These are phyloP conservation scores for Ceratina calcarata DNA, from an alignment of 1,140 invertebrate genomes.

Conservation along the genomic window DNA sequence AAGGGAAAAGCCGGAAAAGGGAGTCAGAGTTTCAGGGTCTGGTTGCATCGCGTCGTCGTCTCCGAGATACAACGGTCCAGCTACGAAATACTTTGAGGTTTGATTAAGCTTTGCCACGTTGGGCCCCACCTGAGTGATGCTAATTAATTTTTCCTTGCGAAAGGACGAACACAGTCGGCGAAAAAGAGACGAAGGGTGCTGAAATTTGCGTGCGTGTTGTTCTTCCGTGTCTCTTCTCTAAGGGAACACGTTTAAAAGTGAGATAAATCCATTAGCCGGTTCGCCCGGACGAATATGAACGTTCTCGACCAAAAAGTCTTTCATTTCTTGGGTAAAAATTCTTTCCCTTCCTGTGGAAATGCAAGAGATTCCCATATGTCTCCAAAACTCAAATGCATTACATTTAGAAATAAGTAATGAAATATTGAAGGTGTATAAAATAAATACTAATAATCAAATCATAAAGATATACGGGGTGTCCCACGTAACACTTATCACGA, in stretches of 20 bases:
- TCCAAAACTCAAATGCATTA: too few relatives aligned
- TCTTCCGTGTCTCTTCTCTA: conserved; percentile 23
- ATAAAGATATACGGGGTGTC: too few relatives aligned
- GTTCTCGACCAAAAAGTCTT: background rate
- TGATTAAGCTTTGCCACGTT: conserved; percentile 57
- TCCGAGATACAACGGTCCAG: conserved; percentile 7
- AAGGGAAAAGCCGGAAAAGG: background rate
- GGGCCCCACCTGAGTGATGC: conserved; percentile 41
- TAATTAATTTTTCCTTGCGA: conserved; percentile 55
- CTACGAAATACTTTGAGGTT: conserved; percentile 61
- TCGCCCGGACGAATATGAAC: background rate
- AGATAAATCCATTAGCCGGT: conserved; percentile 6
- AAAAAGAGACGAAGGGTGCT: conserved; percentile 24
- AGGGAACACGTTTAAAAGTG: conserved; percentile 19
- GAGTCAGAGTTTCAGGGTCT: conserved; percentile 13
- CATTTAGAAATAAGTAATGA: too few relatives aligned
- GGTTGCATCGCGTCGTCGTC: conserved; percentile 1
- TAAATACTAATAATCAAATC: too few relatives aligned
- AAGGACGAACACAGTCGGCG: background rate
- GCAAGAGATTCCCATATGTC: too few relatives aligned
- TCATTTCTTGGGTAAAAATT: background rate
- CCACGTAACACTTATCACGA: too few relatives aligned
- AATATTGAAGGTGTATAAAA: too few relatives aligned
- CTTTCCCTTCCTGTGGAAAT: too few relatives aligned
- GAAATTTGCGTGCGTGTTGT: conserved; percentile 50